Evolutionary conservation across 2,888 invertebrate genomes (phyloP).

Genomic region (Drosophila leonis): DNA sequence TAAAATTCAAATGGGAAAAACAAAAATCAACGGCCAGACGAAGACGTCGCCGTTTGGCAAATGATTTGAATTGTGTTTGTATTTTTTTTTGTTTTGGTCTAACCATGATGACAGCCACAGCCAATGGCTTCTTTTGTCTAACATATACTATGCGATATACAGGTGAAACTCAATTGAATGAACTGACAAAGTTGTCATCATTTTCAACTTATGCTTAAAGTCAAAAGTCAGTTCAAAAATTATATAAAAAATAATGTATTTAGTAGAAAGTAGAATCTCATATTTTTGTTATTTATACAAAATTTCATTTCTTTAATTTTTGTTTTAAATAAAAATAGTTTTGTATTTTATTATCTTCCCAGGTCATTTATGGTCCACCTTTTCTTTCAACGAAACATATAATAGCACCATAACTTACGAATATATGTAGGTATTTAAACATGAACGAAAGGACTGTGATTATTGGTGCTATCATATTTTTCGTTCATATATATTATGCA

Average conservation of each 20-base stretch:
- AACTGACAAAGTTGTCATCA: neutral
- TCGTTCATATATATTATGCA: neutral
- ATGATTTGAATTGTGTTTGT: conserved; percentile 34
- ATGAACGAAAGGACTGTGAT: no score
- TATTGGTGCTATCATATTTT: neutral
- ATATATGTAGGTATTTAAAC: no score
- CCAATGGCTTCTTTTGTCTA: conserved; percentile 56
- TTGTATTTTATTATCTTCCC: no score
- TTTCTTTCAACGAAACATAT: no score
- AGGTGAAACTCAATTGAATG: neutral
- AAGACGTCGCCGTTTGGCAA: conserved; percentile 32
- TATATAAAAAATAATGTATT: neutral
- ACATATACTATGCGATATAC: conserved; percentile 22
- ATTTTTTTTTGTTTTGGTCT: conserved; percentile 29
- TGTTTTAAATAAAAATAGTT: neutral
- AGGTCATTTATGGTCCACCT: no score
- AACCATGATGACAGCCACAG: conserved; percentile 28
- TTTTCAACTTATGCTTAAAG: neutral
- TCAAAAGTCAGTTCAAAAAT: neutral
- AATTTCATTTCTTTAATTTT: neutral
- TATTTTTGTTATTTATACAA: neutral
- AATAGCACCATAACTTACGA: no score
- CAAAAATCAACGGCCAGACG: conserved; percentile 29
- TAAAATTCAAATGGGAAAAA: conserved; percentile 63
- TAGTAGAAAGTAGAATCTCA: neutral